Percentiles rank a stretch among this genome's conserved stretches.
phyloP scores from a whole-genome alignment of 1,140 invertebrate species.

The Musca vetustissima region DNA sequence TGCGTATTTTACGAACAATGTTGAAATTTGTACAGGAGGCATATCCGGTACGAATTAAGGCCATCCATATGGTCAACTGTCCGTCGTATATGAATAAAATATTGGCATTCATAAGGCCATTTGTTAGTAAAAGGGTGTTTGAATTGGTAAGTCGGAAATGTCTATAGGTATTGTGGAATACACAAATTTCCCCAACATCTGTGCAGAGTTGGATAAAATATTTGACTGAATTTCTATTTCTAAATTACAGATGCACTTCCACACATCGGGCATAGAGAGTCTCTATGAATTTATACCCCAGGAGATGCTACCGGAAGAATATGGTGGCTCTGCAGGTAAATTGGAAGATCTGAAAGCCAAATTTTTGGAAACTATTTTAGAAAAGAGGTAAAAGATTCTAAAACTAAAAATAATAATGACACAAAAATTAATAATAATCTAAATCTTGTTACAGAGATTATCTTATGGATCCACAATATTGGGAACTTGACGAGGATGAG shows the following conservation, averaged over 20 bases:
- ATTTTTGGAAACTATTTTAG: conserved; percentile 55
- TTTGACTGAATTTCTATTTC: neutral
- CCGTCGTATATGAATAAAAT: conserved; percentile 66
- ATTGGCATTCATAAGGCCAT: conserved; percentile 64
- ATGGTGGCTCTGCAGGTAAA: conserved; percentile 64
- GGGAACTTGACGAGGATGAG: conserved; percentile 33
- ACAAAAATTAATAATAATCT: neutral
- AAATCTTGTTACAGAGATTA: conserved; percentile 33
- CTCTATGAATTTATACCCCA: conserved; percentile 63
- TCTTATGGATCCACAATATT: conserved; percentile 41
- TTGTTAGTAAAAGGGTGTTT: conserved; percentile 65
- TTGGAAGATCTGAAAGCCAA: conserved; percentile 61
- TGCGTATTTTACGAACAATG: conserved; percentile 59
- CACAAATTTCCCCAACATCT: too few relatives aligned
- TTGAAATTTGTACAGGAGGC: conserved; percentile 64
- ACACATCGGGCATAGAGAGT: conserved; percentile 63
- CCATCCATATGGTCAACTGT: conserved; percentile 71
- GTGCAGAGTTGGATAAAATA: too few relatives aligned
- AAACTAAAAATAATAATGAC: neutral
- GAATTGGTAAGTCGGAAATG: conserved; percentile 39
- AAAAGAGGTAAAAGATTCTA: conserved; percentile 35
- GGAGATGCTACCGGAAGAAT: conserved; percentile 66
- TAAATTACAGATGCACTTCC: conserved; percentile 64
- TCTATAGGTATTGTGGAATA: too few relatives aligned
- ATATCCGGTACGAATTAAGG: conserved; percentile 71